Base-by-base conservation (phyloP, 2,888 invertebrate species). In the Conus canariensis region DNA sequence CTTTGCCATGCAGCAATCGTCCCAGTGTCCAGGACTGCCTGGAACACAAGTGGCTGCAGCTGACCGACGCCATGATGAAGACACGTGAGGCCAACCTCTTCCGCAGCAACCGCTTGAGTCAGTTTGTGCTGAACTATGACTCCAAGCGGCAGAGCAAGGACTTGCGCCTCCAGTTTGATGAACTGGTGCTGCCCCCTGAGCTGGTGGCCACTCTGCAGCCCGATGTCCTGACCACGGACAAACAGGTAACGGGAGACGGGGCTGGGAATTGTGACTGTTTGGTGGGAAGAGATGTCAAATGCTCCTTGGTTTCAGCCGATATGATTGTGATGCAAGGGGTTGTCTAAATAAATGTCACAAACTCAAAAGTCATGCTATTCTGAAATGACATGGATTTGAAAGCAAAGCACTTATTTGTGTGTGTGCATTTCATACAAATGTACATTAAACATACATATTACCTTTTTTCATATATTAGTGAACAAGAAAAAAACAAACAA, bases 11-110 rank as follows among this genome's bases (percentile, higher is more conserved):
- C 95, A 98, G 98, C 93, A 99, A 99, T 97, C 97, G 99, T 95
- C 99, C 99, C 92, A 97, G 98, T 86, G 98, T 98, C 0, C 99
- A 99, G 96, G 99, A 99, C 96, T 99, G 99, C 95, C 97, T 98
- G 96, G 99, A 99, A 96, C 99, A 99, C 96, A 98, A 99, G 96
- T 99, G 99, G 99, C 97, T 99, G 90, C 97, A 98, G 94, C 98
- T 98, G 82, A 98, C 98, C 74, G 99, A 99, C 96, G 98, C 98
- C 96, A 98, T 99, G 98, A 98, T 98, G 94, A 98, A 98, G 96
- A 98, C 98, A 96, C 97, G 99, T 67, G 99, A 99, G 96, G 97
- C 98, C 90, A 98, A 98, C 60, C 97, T 98, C 92, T 99, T 99
- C 97, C 97, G 98, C 90, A 94, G 96, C 9, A 95, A 95, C 88